Conservation (phyloP, 2,888 invertebrate genomes). For the Hyposoter dolosus region DNA sequence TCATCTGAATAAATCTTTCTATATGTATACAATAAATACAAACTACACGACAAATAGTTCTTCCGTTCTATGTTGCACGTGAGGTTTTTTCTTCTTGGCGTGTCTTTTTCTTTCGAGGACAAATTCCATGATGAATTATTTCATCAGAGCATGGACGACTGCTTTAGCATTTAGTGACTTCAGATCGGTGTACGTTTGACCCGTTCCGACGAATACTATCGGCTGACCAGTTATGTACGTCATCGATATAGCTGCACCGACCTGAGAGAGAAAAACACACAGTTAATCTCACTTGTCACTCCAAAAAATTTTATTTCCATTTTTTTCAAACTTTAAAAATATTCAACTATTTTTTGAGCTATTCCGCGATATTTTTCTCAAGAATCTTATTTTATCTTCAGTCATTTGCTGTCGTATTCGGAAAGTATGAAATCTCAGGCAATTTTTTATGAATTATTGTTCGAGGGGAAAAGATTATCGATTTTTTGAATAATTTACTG, state of each 20-base stretch:
- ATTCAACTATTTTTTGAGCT: not conserved
- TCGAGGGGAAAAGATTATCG: not conserved
- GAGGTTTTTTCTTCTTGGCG: conserved; percentile 2
- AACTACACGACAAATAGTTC: conserved; percentile 52
- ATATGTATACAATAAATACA: conserved; percentile 67
- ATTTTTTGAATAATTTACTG: not conserved
- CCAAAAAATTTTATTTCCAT: not conserved
- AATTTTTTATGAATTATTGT: not conserved
- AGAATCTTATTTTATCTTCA: not conserved
- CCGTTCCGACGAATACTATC: conserved; percentile 99
- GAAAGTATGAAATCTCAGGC: not conserved
- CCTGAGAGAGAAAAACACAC: conserved; percentile 83
- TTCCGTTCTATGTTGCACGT: conserved; percentile 28
- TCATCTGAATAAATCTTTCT: conserved; percentile 62
- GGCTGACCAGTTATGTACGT: conserved; percentile 99
- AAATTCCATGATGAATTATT: conserved; percentile 86
- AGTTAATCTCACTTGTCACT: not conserved
- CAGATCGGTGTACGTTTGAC: conserved; percentile 99
- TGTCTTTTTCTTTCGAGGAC: conserved; percentile 22
- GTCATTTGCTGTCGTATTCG: not conserved
- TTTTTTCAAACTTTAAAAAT: not conserved
- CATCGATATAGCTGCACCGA: conserved; percentile 99
- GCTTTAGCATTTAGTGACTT: conserved; percentile 98
- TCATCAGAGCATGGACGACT: conserved; percentile 98
- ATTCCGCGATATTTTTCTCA: not conserved